phyloP scores from a whole-genome alignment of 2,113 vertebrate genomes.

The Plectropomus leopardus region DNA sequence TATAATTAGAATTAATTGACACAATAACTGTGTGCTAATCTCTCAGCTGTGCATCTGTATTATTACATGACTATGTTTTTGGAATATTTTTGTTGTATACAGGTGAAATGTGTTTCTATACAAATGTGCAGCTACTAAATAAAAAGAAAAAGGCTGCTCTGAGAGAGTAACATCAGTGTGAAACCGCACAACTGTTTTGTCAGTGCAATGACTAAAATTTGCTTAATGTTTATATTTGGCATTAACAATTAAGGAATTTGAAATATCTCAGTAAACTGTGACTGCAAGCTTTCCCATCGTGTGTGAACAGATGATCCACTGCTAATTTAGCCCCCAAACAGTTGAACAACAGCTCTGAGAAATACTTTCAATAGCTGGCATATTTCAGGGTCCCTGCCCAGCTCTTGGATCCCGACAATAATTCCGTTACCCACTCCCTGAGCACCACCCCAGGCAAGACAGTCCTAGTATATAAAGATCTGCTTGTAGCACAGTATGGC shows the following conservation, averaged over 20 bases:
- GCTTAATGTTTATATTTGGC: background rate
- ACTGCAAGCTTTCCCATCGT: background rate
- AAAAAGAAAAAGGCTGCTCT: background rate
- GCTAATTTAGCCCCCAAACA: background rate
- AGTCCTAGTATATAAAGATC: background rate
- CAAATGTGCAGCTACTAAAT: too few species aligned
- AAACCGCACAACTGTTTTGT: background rate
- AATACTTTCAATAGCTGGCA: conserved; percentile 16
- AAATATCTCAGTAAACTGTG: background rate
- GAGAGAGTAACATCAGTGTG: background rate
- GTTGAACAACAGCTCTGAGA: background rate
- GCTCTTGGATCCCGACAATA: background rate
- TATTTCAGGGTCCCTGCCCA: background rate
- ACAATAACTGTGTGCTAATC: background rate
- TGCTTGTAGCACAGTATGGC: background rate
- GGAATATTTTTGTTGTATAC: background rate
- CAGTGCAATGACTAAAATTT: background rate
- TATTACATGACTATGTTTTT: too few species aligned
- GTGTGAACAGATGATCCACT: background rate
- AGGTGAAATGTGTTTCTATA: background rate
- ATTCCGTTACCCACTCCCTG: background rate
- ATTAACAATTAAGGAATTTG: background rate
- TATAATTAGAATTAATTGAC: too few species aligned
- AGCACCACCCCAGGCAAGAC: background rate
- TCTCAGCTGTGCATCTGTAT: background rate